Percentiles rank a stretch among this genome's conserved stretches.
Evolutionary conservation across 2,888 invertebrate genomes (phyloP).

Genomic region (Himalopsyche japonica): DNA sequence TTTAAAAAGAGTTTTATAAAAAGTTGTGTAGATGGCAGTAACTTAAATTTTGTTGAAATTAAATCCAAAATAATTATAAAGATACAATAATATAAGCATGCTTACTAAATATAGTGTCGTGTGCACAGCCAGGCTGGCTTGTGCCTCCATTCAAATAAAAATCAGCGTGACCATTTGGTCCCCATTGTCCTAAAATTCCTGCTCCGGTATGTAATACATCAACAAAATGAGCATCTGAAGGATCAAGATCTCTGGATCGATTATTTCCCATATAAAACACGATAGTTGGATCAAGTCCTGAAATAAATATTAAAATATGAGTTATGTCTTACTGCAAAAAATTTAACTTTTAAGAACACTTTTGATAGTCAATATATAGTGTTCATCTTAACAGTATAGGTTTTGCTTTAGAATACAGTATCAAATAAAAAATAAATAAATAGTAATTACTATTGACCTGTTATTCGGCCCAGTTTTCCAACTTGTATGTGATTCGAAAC

Average conservation of each 20-base stretch:
- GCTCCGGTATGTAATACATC: slow-evolving; percentile 84
- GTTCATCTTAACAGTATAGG: neutral
- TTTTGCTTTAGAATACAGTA: too few relatives aligned
- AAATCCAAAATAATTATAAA: neutral
- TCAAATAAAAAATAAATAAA: neutral
- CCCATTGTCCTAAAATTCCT: slow-evolving; percentile 87
- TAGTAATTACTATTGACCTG: slow-evolving; percentile 56
- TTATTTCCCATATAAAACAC: slow-evolving; percentile 84
- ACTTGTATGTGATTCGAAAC: slow-evolving; percentile 76
- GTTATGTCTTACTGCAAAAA: too few relatives aligned
- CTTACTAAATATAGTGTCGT: slow-evolving; percentile 77
- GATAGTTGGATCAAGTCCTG: slow-evolving; percentile 83
- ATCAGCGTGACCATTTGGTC: slow-evolving; percentile 85
- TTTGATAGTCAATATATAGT: neutral
- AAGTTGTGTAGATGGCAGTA: neutral
- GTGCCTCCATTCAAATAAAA: slow-evolving; percentile 89
- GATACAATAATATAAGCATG: neutral
- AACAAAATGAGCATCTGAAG: slow-evolving; percentile 80
- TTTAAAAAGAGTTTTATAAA: neutral
- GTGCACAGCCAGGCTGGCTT: slow-evolving; percentile 84
- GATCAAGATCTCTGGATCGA: slow-evolving; percentile 77
- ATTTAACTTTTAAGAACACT: too few relatives aligned
- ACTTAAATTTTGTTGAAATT: neutral
- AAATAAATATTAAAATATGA: slow-evolving; percentile 40
- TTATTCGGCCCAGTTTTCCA: slow-evolving; percentile 82